These are phyloP conservation scores for Lepeophtheirus salmonis DNA, from an alignment of 1,140 invertebrate genomes.

Conservation along the genomic window DNA sequence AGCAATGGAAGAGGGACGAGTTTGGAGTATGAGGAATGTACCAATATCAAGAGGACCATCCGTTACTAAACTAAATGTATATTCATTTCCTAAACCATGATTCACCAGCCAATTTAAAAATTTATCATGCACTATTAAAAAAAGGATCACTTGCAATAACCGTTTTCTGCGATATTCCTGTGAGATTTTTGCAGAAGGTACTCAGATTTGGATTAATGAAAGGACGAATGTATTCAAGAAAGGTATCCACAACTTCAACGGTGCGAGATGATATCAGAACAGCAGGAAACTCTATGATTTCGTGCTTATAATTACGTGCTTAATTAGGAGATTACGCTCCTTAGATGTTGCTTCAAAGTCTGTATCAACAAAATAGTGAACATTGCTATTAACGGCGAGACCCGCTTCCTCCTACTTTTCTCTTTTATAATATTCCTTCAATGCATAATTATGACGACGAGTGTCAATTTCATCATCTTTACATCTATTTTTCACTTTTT, in stretches of 20 bases:
- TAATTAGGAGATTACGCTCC: slow-evolving; percentile 8
- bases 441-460: slow-evolving; percentile 31
- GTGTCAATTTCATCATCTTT: slow-evolving; percentile 29
- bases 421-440: slow-evolving; percentile 34
- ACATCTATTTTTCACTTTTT: slow-evolving; percentile 26
- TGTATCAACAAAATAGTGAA: slow-evolving; percentile 35
- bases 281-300: slow-evolving; percentile 55
- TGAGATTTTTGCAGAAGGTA: slow-evolving; percentile 43
- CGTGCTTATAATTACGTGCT: slow-evolving; percentile 32
- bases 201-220: slow-evolving; percentile 37
- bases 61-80: slow-evolving; percentile 35
- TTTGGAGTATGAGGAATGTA: slow-evolving; percentile 37
- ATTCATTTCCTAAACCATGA: slow-evolving; percentile 27
- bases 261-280: slow-evolving; percentile 40
- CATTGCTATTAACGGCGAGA: slow-evolving; percentile 20
- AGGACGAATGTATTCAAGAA: slow-evolving; percentile 44
- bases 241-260: slow-evolving; percentile 38
- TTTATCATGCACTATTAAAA: slow-evolving; percentile 32
- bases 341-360: slow-evolving; percentile 47
- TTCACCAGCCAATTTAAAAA: slow-evolving; percentile 35
- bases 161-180: slow-evolving; percentile 38
- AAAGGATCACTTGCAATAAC: slow-evolving; percentile 35
- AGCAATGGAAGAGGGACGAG: slow-evolving; percentile 20
- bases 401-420: slow-evolving; percentile 27
- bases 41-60: slow-evolving; percentile 44